A percentile compares a stretch with the other conserved stretches of the same genome.
Conservation (phyloP, 2,113 vertebrate species). For the Myxocyprinus asiaticus region DNA sequence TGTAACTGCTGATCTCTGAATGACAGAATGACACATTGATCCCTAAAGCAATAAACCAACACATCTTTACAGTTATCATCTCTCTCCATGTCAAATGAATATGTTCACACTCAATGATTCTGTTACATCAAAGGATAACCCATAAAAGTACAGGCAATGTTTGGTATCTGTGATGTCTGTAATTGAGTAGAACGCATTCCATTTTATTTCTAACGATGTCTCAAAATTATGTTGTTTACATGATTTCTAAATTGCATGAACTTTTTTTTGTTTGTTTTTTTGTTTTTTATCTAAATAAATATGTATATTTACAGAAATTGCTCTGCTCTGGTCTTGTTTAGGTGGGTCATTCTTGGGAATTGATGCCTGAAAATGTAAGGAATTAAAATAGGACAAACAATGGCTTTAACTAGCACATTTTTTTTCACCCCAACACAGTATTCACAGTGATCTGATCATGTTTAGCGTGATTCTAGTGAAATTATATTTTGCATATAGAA, state of each 20-base stretch:
- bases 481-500: too few relatives aligned
- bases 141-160: background rate
- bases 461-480: too few relatives aligned
- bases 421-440: too few relatives aligned
- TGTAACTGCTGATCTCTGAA: too few relatives aligned
- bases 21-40: background rate
- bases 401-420: too few relatives aligned
- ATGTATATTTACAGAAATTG: conserved; percentile 49
- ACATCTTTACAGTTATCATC: conserved; percentile 20
- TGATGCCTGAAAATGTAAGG: background rate
- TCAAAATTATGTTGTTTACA: conserved; percentile 57
- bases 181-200: conserved; percentile 41
- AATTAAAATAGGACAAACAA: too few relatives aligned
- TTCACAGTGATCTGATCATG: too few relatives aligned
- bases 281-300: conserved; percentile 54
- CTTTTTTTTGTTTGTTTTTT: background rate
- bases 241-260: conserved; percentile 54
- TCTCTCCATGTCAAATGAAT: conserved; percentile 18
- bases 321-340: background rate
- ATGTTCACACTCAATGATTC: background rate
- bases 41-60: conserved; percentile 52
- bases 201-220: conserved; percentile 29
- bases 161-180: background rate
- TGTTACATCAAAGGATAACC: background rate
- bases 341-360: background rate